A percentile compares a stretch with the other conserved stretches of the same genome.
phyloP scores from a whole-genome alignment of 1,140 invertebrate species.

The Fopius arisanus region DNA sequence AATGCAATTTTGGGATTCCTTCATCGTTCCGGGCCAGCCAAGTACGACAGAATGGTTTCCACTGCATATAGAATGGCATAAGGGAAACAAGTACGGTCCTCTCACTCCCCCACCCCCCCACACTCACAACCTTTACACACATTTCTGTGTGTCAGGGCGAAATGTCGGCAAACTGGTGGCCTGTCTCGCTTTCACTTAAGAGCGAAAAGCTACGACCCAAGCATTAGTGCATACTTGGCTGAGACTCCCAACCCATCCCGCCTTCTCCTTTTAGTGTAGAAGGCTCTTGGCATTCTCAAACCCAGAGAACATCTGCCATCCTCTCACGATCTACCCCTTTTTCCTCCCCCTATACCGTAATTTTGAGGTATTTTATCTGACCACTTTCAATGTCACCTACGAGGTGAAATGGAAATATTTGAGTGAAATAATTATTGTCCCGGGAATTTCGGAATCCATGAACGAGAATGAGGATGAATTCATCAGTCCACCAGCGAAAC shows the following conservation, averaged over 20 bases:
- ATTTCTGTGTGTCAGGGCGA: slow-evolving; percentile 49
- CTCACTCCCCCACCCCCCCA: background rate
- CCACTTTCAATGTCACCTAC: slow-evolving; percentile 1
- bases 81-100: slow-evolving; percentile 33
- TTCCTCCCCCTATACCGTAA: slow-evolving; percentile 20
- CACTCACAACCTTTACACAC: background rate
- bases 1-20: slow-evolving; percentile 58
- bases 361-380: slow-evolving; percentile 41
- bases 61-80: slow-evolving; percentile 51
- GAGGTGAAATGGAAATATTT: background rate
- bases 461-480: background rate
- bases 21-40: slow-evolving; percentile 20
- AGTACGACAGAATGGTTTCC: slow-evolving; percentile 42
- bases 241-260: background rate
- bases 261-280: background rate
- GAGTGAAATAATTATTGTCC: slow-evolving; percentile 14
- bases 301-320: background rate
- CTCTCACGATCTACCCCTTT: background rate
- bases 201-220: slow-evolving; percentile 26
- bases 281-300: slow-evolving; percentile 23
- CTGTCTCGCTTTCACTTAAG: slow-evolving; percentile 17
- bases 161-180: slow-evolving; percentile 30
- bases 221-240: slow-evolving; percentile 31
- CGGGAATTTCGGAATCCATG: background rate
- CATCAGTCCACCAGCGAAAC: background rate